Percentiles rank a stretch among this genome's conserved stretches.
Evolutionary conservation across 2,113 vertebrate genomes (phyloP).

Genomic region (Pristiophorus japonicus): DNA sequence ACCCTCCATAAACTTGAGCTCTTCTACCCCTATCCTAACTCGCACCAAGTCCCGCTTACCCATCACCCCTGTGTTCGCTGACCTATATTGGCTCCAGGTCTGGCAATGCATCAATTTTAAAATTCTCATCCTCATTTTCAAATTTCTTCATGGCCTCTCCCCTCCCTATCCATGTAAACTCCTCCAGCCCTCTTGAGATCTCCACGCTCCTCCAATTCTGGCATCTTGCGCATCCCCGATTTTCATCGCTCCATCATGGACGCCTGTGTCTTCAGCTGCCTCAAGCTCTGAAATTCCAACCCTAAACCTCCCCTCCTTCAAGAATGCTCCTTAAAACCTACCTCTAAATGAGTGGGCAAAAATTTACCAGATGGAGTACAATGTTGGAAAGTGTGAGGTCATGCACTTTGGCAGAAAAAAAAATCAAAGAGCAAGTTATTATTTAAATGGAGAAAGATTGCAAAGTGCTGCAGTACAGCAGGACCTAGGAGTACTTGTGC

Average conservation of each 20-base stretch:
- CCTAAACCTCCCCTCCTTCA: not conserved
- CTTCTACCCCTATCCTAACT: not conserved
- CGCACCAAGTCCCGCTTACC: not conserved
- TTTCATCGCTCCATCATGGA: not conserved
- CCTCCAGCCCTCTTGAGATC: not conserved
- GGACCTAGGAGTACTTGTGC: too few relatives aligned
- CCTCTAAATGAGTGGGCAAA: too few relatives aligned
- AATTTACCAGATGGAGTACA: too few relatives aligned
- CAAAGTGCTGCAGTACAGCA: too few relatives aligned
- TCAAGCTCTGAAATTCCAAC: not conserved
- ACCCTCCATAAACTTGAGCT: not conserved
- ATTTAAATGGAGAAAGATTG: too few relatives aligned
- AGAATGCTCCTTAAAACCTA: not conserved
- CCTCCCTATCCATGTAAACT: not conserved
- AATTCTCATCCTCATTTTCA: not conserved
- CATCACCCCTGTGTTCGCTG: not conserved
- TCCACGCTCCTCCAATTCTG: not conserved
- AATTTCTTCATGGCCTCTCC: not conserved
- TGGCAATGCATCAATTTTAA: not conserved
- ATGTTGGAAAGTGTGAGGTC: too few relatives aligned
- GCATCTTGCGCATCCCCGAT: not conserved
- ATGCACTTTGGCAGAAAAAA: too few relatives aligned
- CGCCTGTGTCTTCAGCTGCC: not conserved
- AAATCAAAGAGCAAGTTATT: too few relatives aligned
- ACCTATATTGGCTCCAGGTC: not conserved